Evolutionary conservation across 2,113 vertebrate species (phyloP), one percentile per base, ranked within the genome.

Genomic region (Hoplias malabaricus): DNA sequence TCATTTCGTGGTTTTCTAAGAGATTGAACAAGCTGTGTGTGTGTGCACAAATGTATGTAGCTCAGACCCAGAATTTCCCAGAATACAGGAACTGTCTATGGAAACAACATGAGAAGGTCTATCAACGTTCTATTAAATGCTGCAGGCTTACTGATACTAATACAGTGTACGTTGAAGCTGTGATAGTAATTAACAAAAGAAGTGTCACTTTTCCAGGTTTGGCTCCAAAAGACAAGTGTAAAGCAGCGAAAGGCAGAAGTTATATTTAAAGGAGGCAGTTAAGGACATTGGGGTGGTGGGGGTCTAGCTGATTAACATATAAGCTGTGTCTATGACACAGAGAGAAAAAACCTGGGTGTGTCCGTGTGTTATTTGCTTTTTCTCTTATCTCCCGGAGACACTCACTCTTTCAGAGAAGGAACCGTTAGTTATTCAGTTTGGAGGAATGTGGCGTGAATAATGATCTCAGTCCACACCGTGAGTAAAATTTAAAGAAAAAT

Each of bases 361-460:
- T 57, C 11, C 0, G 25, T 57, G 54, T 27, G 54, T 19, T 46
- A 11, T 48, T 2, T 48, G 10, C 1, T n/a, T n/a, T 19, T 19
- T 16, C 29, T 33, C 29, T 21, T 62, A 62, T 73, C 71, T 62
- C 23, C 42, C 43, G 70, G 40, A 34, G 27, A 53, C 71, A 73
- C 27, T 33, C 38, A 2, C 4, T n/a, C 12, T n/a, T 33, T 33
- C 48, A 53, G 48, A 61, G 46, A 59, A 13, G 19, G 5, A 25
- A 33, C 71, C 0, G 36, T 42, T 34, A 7, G 27, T 27, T 29
- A 0, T 27, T 42, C 53, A 2, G 4, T n/a, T 8, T 25, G 23
- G 36, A 59, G 34, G 59, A 33, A 33, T 19, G 31, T 5, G 10
- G 19, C 3, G 38, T 7, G 6, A 7, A 13, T 16, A 16, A 13